A percentile compares a stretch with the other conserved stretches of the same genome.
Conservation (phyloP, 2,797 vertebrate species). For the Nyctibius grandis region DNA sequence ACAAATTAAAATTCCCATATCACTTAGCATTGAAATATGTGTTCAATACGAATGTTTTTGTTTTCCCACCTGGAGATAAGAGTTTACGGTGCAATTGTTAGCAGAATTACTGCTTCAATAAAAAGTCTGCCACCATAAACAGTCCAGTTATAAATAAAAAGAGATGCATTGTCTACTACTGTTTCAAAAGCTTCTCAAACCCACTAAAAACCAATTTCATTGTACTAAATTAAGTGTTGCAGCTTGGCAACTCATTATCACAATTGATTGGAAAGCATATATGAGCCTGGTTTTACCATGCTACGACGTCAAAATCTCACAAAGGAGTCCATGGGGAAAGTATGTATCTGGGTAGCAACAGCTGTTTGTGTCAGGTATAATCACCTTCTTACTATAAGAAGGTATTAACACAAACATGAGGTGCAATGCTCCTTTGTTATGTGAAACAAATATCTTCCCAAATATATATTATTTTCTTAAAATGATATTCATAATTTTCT, state of each 20-base stretch:
- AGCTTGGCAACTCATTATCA: not conserved
- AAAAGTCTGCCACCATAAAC: slow-evolving; percentile 26
- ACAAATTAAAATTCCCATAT: slow-evolving; percentile 21
- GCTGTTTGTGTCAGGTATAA: not conserved
- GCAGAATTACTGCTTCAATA: slow-evolving; percentile 37
- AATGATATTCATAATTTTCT: not conserved
- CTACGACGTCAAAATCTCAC: not conserved
- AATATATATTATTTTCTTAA: not conserved
- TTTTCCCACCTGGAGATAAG: slow-evolving; percentile 24
- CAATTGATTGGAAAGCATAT: not conserved
- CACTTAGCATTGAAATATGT: slow-evolving; percentile 17
- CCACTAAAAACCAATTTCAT: not conserved
- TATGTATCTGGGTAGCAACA: not conserved
- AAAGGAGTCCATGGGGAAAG: not conserved
- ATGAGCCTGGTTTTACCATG: not conserved
- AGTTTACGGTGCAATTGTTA: slow-evolving; percentile 6
- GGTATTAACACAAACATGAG: not conserved
- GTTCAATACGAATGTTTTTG: slow-evolving; percentile 20
- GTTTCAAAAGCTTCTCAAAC: slow-evolving; percentile 14
- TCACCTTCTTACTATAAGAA: not conserved
- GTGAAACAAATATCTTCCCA: not conserved
- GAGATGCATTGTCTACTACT: not conserved
- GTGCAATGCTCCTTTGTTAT: not conserved
- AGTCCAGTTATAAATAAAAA: not conserved
- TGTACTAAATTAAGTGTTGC: not conserved